Evolutionary conservation across 2,797 vertebrate species (phyloP).

Genomic region (Darevskia mixta): DNA sequence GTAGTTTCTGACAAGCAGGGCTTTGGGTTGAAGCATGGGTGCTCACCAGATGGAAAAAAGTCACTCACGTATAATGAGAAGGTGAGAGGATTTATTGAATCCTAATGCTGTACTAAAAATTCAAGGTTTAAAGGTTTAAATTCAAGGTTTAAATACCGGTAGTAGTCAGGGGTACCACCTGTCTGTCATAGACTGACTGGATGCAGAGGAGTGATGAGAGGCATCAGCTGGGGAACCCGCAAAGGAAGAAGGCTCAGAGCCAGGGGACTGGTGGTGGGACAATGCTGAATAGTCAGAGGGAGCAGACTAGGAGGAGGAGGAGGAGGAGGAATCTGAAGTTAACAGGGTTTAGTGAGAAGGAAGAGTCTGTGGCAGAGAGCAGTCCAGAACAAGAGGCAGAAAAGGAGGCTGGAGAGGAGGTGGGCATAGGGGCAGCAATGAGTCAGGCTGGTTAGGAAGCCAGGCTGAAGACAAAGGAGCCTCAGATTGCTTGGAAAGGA

Average conservation of each 20-base stretch:
- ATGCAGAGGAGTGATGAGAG: not conserved
- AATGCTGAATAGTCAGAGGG: too few species aligned
- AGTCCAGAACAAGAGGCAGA: not conserved
- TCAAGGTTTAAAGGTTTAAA: not conserved
- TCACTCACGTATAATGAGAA: not conserved
- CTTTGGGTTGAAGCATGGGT: not conserved
- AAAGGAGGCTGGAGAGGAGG: too few species aligned
- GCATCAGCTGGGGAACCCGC: too few species aligned
- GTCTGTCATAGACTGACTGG: not conserved
- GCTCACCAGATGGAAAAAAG: not conserved
- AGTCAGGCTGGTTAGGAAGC: too few species aligned
- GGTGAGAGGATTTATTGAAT: not conserved
- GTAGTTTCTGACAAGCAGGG: not conserved
- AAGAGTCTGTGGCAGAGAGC: too few species aligned
- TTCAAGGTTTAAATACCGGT: not conserved
- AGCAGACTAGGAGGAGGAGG: too few species aligned
- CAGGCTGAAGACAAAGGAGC: not conserved
- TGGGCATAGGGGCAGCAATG: too few species aligned
- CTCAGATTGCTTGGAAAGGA: not conserved
- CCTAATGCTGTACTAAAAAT: not conserved
- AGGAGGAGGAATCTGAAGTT: too few species aligned
- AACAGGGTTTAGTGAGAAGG: too few species aligned
- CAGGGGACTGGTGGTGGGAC: too few species aligned
- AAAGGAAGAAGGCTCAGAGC: too few species aligned
- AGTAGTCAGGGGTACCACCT: not conserved